Evolutionary conservation across 2,113 vertebrate genomes (phyloP).

Genomic region (Elephas maximus): DNA sequence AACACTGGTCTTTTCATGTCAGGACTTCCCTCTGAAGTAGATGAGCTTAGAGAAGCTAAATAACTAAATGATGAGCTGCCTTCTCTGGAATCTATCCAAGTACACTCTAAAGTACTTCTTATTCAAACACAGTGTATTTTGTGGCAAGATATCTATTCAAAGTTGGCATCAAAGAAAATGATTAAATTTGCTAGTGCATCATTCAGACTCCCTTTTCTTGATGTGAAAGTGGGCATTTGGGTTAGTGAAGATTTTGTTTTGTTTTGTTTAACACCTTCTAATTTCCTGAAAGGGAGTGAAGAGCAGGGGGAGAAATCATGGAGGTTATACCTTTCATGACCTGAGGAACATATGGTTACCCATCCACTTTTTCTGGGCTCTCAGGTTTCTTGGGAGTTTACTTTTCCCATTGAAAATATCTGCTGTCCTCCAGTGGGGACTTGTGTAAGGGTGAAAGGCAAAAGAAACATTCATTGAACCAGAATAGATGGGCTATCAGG

Average conservation of each 20-base stretch:
- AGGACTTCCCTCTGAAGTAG: not conserved
- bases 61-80: not conserved
- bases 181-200: not conserved
- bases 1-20: not conserved
- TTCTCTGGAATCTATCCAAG: not conserved
- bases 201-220: not conserved
- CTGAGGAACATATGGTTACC: too few species aligned
- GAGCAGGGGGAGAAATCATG: conserved; percentile 23
- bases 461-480: too few species aligned
- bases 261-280: not conserved
- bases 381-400: too few species aligned
- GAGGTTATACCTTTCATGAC: not conserved
- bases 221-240: conserved; percentile 2
- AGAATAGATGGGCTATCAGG: too few species aligned
- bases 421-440: too few species aligned
- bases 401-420: too few species aligned
- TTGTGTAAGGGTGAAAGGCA: too few species aligned
- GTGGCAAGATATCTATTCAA: not conserved
- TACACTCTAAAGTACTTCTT: not conserved
- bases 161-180: not conserved
- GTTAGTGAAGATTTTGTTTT: conserved; percentile 37
- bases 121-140: not conserved
- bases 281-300: conserved; percentile 12
- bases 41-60: not conserved
- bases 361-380: too few species aligned